Percentiles rank a stretch among this genome's conserved stretches.
These are phyloP conservation scores for Eustalomyia histrio DNA, from an alignment of 2,888 invertebrate species.

Conservation along the genomic window DNA sequence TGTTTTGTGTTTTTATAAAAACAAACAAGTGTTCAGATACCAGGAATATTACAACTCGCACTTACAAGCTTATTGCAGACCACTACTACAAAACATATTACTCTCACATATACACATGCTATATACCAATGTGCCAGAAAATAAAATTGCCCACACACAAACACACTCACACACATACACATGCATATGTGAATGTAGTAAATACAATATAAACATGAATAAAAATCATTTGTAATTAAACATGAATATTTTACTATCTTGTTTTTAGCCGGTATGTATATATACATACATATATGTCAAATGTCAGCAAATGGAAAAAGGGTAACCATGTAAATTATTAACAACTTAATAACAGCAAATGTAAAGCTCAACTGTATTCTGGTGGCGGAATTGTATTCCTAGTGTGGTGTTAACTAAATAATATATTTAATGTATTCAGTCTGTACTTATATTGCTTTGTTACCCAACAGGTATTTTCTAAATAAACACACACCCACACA, in stretches of 20 bases:
- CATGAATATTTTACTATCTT: constrained; percentile 55
- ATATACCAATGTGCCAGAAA: no score
- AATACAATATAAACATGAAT: background rate
- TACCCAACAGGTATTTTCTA: background rate
- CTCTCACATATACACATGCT: no score
- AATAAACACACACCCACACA: background rate
- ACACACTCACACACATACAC: no score
- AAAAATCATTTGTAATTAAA: constrained; percentile 53
- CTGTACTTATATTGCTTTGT: background rate
- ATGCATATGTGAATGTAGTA: no score
- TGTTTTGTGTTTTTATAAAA: no score
- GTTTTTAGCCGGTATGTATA: constrained; percentile 42
- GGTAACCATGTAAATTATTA: constrained; percentile 55
- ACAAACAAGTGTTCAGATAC: background rate
- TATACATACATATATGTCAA: constrained; percentile 64
- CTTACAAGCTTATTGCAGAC: background rate
- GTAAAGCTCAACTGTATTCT: constrained; percentile 17
- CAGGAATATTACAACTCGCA: background rate
- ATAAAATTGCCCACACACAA: no score
- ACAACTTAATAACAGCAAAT: constrained; percentile 44
- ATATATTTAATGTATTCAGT: constrained; percentile 7
- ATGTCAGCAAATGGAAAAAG: constrained; percentile 61
- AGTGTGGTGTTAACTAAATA: constrained; percentile 22
- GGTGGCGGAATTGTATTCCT: background rate
- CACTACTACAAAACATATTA: background rate